Conservation (phyloP, 2,113 vertebrate species). For the Lepisosteus osseus region DNA sequence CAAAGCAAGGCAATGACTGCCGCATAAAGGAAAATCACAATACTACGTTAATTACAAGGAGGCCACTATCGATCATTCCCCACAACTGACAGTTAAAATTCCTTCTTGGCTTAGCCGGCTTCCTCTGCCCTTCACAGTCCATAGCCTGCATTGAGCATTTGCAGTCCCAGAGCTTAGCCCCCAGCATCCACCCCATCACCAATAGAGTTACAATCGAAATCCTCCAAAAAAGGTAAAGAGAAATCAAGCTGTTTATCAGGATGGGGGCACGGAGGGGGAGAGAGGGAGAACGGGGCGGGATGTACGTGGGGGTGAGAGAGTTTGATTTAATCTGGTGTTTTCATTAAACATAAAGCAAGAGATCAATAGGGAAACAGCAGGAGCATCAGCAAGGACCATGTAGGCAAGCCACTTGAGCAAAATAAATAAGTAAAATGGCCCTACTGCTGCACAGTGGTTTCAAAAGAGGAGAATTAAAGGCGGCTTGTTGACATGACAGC, state of each 20-base stretch:
- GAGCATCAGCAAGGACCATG: conserved; percentile 21
- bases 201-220: conserved; percentile 31
- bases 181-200: conserved; percentile 24
- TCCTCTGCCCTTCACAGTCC: conserved; percentile 55
- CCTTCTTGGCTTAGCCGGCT: conserved; percentile 35
- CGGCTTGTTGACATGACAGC: conserved; percentile 14
- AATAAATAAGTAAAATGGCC: conserved; percentile 31
- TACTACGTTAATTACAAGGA: conserved; percentile 47
- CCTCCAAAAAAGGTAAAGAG: conserved; percentile 15
- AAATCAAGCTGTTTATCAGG: conserved; percentile 27
- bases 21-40: conserved; percentile 19
- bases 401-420: conserved; percentile 32
- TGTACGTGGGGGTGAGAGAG: conserved; percentile 4
- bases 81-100: conserved; percentile 51
- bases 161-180: conserved; percentile 25
- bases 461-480: conserved; percentile 31
- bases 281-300: background rate
- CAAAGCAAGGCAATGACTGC: conserved; percentile 6
- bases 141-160: conserved; percentile 33
- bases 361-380: conserved; percentile 35
- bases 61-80: conserved; percentile 42
- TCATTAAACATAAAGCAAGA: conserved; percentile 33
- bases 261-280: background rate
- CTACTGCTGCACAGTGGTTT: conserved; percentile 25
- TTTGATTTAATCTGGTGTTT: conserved; percentile 25